Conservation (phyloP, 2,113 vertebrate genomes). For the Zosterops borbonicus region DNA sequence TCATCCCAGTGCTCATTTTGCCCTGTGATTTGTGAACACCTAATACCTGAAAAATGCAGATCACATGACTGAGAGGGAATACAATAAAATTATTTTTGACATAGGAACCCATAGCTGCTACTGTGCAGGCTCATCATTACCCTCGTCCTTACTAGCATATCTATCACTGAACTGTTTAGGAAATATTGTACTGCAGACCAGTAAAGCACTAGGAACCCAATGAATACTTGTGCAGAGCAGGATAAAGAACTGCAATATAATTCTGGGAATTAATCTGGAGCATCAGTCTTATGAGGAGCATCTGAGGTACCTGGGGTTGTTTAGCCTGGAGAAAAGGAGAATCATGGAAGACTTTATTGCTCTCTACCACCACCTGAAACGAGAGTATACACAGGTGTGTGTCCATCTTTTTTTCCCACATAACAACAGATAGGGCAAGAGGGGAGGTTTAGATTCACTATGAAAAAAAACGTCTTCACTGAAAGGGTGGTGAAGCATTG, state of each 20-base stretch:
- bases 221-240: neutral
- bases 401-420: neutral
- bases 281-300: neutral
- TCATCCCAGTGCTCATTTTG: neutral
- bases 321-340: neutral
- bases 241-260: neutral
- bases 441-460: neutral
- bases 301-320: neutral
- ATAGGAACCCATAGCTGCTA: neutral
- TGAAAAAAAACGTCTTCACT: neutral
- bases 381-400: neutral
- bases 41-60: neutral
- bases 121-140: neutral
- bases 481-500: neutral
- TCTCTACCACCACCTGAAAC: neutral
- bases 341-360: neutral
- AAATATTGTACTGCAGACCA: neutral
- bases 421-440: neutral
- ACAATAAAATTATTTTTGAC: neutral
- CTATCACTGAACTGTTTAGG: neutral
- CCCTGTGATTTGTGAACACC: neutral
- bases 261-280: neutral
- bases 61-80: neutral
- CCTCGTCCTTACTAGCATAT: neutral
- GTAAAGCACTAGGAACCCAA: neutral